Base-by-base conservation (phyloP, 2,113 vertebrate genomes). In the Noctilio leporinus region DNA sequence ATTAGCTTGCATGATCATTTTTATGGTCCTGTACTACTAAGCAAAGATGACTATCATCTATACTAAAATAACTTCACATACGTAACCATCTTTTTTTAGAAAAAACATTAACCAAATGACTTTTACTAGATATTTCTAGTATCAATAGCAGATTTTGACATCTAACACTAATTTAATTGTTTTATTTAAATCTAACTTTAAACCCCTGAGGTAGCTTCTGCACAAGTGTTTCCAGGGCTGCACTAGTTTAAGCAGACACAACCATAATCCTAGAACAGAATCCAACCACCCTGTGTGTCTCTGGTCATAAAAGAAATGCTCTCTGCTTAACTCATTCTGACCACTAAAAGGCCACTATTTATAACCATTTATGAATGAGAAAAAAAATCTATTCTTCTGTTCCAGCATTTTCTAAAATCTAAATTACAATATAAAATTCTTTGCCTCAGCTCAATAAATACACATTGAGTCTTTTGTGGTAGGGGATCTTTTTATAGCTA, bases 401-500 rank as follows among this genome's bases (percentile, higher is more conserved):
- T 85, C 26, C 86, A 72, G 93, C 43, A 0, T 86, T 94, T 97
- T 97, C 86, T 91, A 38, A 96, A 85, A 89, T 45, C 92, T 94
- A 81, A 95, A 95, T 65, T 82, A 72, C 24, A 90, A 92, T 83
- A 33, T 69, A 78, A 93, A 94, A 43, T 38, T 73, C 53, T 86
- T 57, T 73, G 86, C 33, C 17, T 96, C 73, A 78, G 30, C 55
- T 93, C 95, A 93, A 28, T 62, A 93, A 57, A 12, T 84, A 45
- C 45, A 73, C 5, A 62, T 47, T 35, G 43, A 94, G 28, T 11
- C 51, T 30, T 93, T 70, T 87, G 53, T 75, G 30, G 51, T 64
- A 97, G 33, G 24, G 45, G 45, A 62, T 40, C 72, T 73, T 96
- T 93, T 95, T 92, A 94, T 33, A 95, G 67, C 28, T 95, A 92